Evolutionary conservation across 2,797 vertebrate genomes (phyloP).

Genomic region (Silurus aristotelis): DNA sequence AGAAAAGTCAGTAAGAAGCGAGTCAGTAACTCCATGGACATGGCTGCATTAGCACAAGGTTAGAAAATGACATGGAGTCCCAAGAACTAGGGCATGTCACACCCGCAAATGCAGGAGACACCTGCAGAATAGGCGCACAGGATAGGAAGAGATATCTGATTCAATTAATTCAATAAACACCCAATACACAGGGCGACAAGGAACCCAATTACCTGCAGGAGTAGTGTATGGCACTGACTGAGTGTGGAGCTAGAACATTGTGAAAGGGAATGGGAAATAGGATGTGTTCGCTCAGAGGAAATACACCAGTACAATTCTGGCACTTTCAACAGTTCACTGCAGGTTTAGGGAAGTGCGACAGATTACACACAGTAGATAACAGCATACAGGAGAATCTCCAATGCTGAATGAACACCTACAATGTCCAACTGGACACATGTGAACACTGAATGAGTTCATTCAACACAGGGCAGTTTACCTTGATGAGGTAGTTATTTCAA

Average conservation of each 20-base stretch:
- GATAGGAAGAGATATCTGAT: conserved; percentile 47
- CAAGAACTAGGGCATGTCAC: conserved; percentile 34
- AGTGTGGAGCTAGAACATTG: conserved; percentile 40
- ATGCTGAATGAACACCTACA: conserved; percentile 8
- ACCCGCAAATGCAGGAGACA: conserved; percentile 19
- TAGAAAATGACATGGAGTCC: conserved; percentile 14
- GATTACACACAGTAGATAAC: conserved; percentile 31
- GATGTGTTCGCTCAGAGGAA: conserved; percentile 51
- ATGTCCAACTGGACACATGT: conserved; percentile 19
- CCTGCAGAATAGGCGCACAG: conserved; percentile 35
- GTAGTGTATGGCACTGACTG: conserved; percentile 39
- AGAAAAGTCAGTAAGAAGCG: conserved; percentile 18
- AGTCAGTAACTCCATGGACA: background rate
- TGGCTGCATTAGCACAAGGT: conserved; percentile 22
- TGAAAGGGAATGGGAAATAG: conserved; percentile 35
- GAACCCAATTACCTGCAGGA: conserved; percentile 52
- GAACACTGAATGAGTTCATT: conserved; percentile 6
- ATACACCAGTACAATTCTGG: conserved; percentile 35
- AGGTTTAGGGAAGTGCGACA: conserved; percentile 39
- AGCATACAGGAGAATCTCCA: conserved; percentile 27
- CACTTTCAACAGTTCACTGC: conserved; percentile 42
- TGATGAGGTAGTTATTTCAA: background rate
- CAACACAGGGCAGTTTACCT: background rate
- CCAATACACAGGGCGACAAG: conserved; percentile 45
- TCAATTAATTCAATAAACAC: conserved; percentile 58